phyloP scores from a whole-genome alignment of 2,797 vertebrate species.

The Heliangelus exortis region DNA sequence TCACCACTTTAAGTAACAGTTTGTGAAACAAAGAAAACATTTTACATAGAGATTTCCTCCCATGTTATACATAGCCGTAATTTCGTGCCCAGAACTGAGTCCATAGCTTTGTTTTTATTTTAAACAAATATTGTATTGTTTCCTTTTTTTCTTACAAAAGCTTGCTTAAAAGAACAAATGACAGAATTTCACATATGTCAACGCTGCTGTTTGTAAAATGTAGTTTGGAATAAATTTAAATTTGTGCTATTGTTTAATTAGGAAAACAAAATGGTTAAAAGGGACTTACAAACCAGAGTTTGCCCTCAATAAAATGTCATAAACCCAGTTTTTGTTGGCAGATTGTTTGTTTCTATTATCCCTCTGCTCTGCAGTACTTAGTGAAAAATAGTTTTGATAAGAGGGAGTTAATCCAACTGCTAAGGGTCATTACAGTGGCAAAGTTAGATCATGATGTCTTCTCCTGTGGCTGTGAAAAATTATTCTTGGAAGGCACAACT shows the following conservation, averaged over 20 bases:
- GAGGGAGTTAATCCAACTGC: background rate
- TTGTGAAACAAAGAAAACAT: background rate
- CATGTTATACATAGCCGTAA: background rate
- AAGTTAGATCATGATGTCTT: conserved; percentile 9
- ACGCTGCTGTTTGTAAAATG: background rate
- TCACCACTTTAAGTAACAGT: background rate
- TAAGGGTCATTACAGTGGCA: background rate
- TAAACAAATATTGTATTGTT: background rate
- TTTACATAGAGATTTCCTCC: background rate
- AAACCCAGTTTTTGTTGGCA: background rate
- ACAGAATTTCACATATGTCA: background rate
- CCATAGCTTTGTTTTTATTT: background rate
- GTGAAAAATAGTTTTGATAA: background rate
- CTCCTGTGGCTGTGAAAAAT: background rate
- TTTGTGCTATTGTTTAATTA: background rate
- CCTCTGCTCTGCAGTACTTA: background rate
- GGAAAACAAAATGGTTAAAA: background rate
- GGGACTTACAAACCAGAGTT: background rate
- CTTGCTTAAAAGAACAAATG: background rate
- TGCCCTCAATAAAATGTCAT: background rate
- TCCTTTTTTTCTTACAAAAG: background rate
- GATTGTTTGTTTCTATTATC: background rate
- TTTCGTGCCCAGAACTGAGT: background rate
- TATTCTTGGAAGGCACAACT: background rate
- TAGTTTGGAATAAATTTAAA: background rate